Base-by-base conservation (phyloP, 2,888 invertebrate species). In the Sympetrum striolatum region DNA sequence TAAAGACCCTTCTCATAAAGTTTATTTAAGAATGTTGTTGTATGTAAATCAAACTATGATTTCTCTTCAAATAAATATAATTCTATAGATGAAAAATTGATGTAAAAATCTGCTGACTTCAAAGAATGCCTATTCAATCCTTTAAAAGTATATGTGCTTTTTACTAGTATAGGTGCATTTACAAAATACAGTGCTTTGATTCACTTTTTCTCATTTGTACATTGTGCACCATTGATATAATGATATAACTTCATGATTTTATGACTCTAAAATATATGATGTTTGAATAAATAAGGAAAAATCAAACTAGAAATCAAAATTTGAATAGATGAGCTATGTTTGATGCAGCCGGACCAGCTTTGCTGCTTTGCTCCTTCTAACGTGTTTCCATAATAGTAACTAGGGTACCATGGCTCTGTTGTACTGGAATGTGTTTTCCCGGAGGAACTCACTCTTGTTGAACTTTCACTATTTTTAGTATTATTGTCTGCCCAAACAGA, bases 361-460 rank as follows among this genome's bases (percentile, higher is more conserved):
- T 86, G 86, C 37, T 86, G 86, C 10, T 86, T 86, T 64, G 86
- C 86, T 60, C 60, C 53, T n/a, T 86, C 86, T n/a, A 86, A 86
- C n/a, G 86, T 86, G 37, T 86, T 86, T 35, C 86, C 86, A 64
- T 86, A 86, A 37, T 86, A 64, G n/a, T 86, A 86, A 37, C 86
- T 86, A 18, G 86, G 86, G n/a, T 86, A 86, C 86, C 86, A 86
- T 22, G 86, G 58, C n/a, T 86, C 86, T n/a, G 86, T 86, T 12
- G 86, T 86, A 37, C 35, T 86, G 60, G 31, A 31, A 35, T 86
- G 60, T 37, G 58, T 86, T 37, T 37, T 60, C 15, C 60, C 37
- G 12, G 60, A 37, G n/a, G 86, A 15, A n/a, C n/a, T 31, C 37
- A 39, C 86, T 73, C 37, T 86, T 22, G 60, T 18, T 10, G 86